Conservation (phyloP, 2,797 vertebrate genomes). For the Eutrigla gurnardus region DNA sequence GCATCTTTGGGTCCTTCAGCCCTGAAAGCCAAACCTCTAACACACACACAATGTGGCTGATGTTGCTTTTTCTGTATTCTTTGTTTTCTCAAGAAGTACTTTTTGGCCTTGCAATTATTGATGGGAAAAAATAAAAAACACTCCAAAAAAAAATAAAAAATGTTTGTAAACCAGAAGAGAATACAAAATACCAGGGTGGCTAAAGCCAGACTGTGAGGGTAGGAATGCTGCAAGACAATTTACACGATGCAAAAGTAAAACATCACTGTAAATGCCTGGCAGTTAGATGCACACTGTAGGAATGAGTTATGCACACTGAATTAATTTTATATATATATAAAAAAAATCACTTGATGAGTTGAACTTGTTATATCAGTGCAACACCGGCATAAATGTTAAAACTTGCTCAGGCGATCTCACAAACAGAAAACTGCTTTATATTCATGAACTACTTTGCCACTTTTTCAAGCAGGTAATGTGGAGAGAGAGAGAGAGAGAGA, state of each 20-base stretch:
- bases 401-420: background rate
- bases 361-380: constrained; percentile 24
- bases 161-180: constrained; percentile 16
- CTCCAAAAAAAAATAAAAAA: constrained; percentile 6
- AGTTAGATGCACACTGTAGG: constrained; percentile 2
- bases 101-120: constrained; percentile 56
- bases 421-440: constrained; percentile 44
- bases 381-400: constrained; percentile 33
- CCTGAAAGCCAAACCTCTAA: constrained; percentile 21
- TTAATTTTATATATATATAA: background rate
- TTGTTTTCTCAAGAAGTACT: constrained; percentile 36
- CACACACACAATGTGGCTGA: constrained; percentile 2
- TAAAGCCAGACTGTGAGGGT: constrained; percentile 5
- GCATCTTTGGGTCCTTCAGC: constrained; percentile 11
- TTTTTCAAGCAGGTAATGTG: constrained; percentile 25
- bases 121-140: constrained; percentile 20
- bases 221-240: constrained; percentile 12
- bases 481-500: constrained; percentile 16
- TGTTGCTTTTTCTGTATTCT: constrained; percentile 35
- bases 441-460: constrained; percentile 42
- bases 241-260: constrained; percentile 12
- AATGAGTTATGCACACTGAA: constrained; percentile 8
- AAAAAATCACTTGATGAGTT: constrained; percentile 35
- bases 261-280: constrained; percentile 16
- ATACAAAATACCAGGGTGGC: constrained; percentile 24